Conservation (phyloP, 2,113 vertebrate species). For the Poicephalus gulielmi region DNA sequence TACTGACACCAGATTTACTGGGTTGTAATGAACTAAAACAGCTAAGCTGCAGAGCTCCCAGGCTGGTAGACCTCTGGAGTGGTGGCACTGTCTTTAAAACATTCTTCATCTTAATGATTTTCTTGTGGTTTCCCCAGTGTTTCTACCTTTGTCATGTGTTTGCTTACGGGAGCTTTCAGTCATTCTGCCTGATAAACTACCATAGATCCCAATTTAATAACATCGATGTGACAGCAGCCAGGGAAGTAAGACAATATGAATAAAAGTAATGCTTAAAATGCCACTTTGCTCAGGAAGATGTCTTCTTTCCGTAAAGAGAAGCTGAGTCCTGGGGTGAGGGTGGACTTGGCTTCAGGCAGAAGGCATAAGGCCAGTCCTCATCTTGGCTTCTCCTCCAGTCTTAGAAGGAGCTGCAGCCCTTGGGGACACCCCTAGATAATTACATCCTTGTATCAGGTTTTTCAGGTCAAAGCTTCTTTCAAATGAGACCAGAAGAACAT, state of each 20-base stretch:
- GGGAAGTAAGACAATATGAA: neutral
- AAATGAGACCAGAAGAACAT: neutral
- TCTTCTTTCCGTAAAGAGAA: neutral
- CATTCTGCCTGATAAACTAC: conserved; percentile 46
- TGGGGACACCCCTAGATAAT: neutral
- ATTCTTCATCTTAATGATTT: conserved; percentile 56
- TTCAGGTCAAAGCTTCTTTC: neutral
- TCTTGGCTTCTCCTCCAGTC: neutral
- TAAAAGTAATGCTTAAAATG: neutral
- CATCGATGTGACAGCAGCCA: neutral
- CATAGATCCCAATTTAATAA: neutral
- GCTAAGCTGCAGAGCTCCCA: conserved; percentile 14
- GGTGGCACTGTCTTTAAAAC: conserved; percentile 19
- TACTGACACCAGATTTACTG: conserved; percentile 36
- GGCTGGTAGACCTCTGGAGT: conserved; percentile 1
- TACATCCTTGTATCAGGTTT: neutral
- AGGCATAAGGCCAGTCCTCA: neutral
- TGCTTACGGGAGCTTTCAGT: neutral
- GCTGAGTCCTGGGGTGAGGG: neutral
- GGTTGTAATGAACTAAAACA: conserved; percentile 43
- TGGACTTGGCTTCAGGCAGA: neutral
- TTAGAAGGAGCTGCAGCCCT: neutral
- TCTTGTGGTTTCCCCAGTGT: conserved; percentile 45
- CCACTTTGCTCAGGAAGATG: neutral
- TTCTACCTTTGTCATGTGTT: conserved; percentile 45